Evolutionary conservation across 1,140 invertebrate genomes (phyloP).

Genomic region (Hirudo medicinalis): DNA sequence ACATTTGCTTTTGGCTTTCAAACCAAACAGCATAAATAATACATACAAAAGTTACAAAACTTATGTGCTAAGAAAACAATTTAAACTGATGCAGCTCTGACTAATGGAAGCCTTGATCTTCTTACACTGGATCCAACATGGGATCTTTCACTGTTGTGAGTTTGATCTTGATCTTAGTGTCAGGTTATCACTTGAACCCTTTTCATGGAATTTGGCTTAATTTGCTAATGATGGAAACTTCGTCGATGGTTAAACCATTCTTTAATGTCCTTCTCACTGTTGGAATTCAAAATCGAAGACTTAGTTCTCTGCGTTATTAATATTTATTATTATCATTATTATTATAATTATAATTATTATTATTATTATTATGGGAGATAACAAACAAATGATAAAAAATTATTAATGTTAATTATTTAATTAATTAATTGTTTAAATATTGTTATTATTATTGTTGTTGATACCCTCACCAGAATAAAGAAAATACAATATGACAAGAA

Average conservation of each 20-base stretch:
- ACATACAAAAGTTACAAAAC: too few species aligned
- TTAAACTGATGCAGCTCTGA: neutral
- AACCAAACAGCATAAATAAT: too few species aligned
- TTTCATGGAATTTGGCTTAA: neutral
- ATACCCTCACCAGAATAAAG: neutral
- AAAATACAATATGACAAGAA: too few species aligned
- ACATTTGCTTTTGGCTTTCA: too few species aligned
- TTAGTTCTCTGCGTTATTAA: neutral
- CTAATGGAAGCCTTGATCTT: neutral
- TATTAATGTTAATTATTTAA: too few species aligned
- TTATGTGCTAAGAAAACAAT: neutral
- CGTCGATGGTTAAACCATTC: neutral
- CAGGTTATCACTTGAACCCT: neutral
- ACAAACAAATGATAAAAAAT: too few species aligned
- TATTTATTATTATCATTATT: neutral
- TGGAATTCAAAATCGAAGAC: neutral
- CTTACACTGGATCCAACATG: neutral
- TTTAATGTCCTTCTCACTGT: conserved; percentile 9
- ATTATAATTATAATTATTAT: conserved; percentile 2
- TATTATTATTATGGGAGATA: too few species aligned
- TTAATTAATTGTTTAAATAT: too few species aligned
- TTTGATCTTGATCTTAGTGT: neutral
- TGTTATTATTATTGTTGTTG: neutral
- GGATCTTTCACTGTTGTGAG: neutral
- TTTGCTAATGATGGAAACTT: neutral